A percentile compares a stretch with the other conserved stretches of the same genome.
These are phyloP conservation scores for Urocynchramus pylzowi DNA, from an alignment of 2,113 vertebrate genomes.

Conservation along the genomic window DNA sequence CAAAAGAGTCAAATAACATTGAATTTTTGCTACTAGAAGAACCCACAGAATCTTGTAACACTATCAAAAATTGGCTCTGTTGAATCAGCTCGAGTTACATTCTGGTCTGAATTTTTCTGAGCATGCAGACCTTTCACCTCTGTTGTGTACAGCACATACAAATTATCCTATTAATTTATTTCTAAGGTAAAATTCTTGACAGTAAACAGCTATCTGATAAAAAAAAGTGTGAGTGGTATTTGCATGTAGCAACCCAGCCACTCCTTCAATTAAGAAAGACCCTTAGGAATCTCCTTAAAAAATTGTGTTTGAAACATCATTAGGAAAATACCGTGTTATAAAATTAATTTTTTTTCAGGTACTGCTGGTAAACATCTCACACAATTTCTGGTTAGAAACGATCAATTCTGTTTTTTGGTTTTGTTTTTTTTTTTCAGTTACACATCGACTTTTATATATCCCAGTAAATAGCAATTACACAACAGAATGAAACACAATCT, in stretches of 20 bases:
- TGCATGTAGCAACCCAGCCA: background rate
- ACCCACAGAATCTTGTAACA: background rate
- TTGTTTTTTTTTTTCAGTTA: background rate
- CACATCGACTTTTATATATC: background rate
- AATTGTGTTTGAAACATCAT: background rate
- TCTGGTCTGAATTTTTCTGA: background rate
- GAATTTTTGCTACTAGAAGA: background rate
- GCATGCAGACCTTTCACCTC: background rate
- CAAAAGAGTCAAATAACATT: background rate
- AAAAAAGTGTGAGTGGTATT: background rate
- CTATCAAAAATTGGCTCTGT: background rate
- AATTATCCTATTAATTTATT: background rate
- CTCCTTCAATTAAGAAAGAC: background rate
- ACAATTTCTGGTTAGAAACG: background rate
- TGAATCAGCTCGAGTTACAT: background rate
- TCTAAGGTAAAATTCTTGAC: background rate
- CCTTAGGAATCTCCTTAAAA: background rate
- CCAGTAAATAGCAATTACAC: background rate
- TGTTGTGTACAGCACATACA: background rate
- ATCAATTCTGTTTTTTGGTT: background rate
- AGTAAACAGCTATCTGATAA: background rate
- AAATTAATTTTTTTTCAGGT: background rate
- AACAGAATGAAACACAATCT: background rate
- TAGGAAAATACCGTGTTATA: background rate
- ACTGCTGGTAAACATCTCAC: background rate